Conservation (phyloP, 1,140 invertebrate genomes). For the Heliconius hermathena region DNA sequence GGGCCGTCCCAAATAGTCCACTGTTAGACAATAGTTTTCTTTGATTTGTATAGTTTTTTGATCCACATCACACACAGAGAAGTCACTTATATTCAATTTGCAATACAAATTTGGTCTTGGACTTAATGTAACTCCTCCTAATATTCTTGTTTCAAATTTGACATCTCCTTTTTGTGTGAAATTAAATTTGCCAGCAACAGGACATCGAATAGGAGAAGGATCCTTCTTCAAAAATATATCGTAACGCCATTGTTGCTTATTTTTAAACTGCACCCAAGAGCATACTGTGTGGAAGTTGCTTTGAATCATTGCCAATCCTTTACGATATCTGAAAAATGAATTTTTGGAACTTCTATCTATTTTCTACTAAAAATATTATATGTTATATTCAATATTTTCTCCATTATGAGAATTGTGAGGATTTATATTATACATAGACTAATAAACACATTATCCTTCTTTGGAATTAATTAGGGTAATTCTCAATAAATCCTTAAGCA, state of each 20-base stretch:
- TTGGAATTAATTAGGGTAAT: too few relatives aligned
- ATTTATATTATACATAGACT: too few relatives aligned
- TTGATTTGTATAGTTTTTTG: constrained; percentile 96
- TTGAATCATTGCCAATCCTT: constrained; percentile 94
- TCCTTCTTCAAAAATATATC: constrained; percentile 94
- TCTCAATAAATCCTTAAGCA: too few relatives aligned
- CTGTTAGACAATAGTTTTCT: constrained; percentile 97
- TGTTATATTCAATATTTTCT: too few relatives aligned
- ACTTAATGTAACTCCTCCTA: constrained; percentile 96
- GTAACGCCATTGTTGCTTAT: constrained; percentile 93
- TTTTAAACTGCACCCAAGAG: constrained; percentile 95
- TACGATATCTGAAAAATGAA: constrained; percentile 87
- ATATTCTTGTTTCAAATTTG: constrained; percentile 94
- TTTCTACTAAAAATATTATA: too few relatives aligned
- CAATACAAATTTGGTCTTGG: constrained; percentile 96
- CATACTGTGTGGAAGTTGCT: constrained; percentile 96
- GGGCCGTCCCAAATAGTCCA: constrained; percentile 95
- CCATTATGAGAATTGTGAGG: too few relatives aligned
- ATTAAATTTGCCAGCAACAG: constrained; percentile 97
- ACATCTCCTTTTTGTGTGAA: constrained; percentile 95
- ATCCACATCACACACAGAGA: constrained; percentile 95
- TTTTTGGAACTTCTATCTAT: neutral
- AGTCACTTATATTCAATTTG: constrained; percentile 96
- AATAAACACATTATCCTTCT: too few relatives aligned
- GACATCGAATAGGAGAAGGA: constrained; percentile 96